Percentiles rank a stretch among this genome's conserved stretches.
These are phyloP conservation scores for Rhabdomys dilectus DNA, from an alignment of 2,113 vertebrate species.

Conservation along the genomic window DNA sequence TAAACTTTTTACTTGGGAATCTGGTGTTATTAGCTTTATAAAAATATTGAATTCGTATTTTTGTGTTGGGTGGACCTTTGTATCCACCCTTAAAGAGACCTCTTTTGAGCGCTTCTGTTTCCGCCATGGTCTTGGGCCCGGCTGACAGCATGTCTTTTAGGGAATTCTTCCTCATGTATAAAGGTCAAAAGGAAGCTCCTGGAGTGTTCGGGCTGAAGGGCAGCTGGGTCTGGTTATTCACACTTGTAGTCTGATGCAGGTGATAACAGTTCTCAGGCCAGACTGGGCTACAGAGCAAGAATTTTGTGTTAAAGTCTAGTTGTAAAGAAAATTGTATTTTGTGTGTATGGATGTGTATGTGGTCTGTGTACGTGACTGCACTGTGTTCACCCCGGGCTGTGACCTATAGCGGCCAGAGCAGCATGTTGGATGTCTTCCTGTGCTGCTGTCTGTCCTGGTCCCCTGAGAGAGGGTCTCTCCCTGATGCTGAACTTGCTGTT, in stretches of 20 bases:
- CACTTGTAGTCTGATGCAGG: not conserved
- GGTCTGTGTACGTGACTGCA: not conserved
- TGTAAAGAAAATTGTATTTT: not conserved
- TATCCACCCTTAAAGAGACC: not conserved
- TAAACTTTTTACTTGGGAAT: not conserved
- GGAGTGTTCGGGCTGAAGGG: not conserved
- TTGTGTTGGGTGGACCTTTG: not conserved
- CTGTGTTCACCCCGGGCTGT: no score
- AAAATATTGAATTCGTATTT: not conserved
- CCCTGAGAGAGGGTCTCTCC: not conserved
- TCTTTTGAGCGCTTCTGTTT: not conserved
- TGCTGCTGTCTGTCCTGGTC: no score
- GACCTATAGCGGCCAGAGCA: not conserved
- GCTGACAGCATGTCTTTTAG: not conserved
- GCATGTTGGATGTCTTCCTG: not conserved
- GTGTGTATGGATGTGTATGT: not conserved
- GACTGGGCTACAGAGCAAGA: not conserved
- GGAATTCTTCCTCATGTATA: not conserved
- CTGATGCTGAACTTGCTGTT: not conserved
- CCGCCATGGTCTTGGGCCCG: not conserved
- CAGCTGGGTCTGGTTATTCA: not conserved
- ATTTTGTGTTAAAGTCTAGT: not conserved
- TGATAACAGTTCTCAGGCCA: not conserved
- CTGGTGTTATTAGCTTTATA: not conserved
- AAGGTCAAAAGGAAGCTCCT: not conserved